Percentiles rank a stretch among this genome's conserved stretches.
phyloP scores from a whole-genome alignment of 1,140 invertebrate species.

The Dufourea novaeangliae region DNA sequence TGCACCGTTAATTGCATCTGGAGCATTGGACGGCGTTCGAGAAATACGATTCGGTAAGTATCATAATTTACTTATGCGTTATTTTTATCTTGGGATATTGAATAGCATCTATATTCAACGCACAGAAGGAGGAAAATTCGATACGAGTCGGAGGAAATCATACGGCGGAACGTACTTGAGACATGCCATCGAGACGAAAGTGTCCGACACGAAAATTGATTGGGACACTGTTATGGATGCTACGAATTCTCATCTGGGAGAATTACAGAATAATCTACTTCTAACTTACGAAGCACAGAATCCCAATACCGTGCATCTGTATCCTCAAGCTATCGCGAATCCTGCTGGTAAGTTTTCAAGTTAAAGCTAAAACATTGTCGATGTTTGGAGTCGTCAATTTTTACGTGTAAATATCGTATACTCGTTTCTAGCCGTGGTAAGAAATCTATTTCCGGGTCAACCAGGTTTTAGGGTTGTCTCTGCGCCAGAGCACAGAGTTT shows the following conservation, averaged over 20 bases:
- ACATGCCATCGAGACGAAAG: conserved; percentile 72
- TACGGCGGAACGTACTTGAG: conserved; percentile 75
- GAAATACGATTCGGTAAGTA: conserved; percentile 75
- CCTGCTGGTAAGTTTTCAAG: conserved; percentile 77
- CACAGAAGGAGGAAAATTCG: conserved; percentile 76
- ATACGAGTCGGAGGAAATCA: conserved; percentile 73
- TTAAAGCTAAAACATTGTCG: too few relatives aligned
- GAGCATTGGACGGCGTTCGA: conserved; percentile 76
- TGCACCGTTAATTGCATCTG: conserved; percentile 76
- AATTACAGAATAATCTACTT: conserved; percentile 84
- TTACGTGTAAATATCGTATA: conserved; percentile 8
- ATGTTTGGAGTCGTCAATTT: neutral
- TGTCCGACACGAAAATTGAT: conserved; percentile 76
- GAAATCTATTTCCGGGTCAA: conserved; percentile 80
- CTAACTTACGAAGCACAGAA: conserved; percentile 83
- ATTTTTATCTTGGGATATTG: neutral
- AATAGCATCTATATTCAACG: neutral
- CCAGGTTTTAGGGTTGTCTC: conserved; percentile 80
- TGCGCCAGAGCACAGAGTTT: conserved; percentile 78
- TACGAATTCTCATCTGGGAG: conserved; percentile 78
- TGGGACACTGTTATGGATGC: conserved; percentile 80
- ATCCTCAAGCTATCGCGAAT: conserved; percentile 83
- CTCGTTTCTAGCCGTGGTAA: conserved; percentile 70
- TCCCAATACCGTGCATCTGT: conserved; percentile 82
- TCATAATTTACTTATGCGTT: neutral